Evolutionary conservation across 2,797 vertebrate genomes (phyloP).

Genomic region (Pipistrellus pygmaeus): DNA sequence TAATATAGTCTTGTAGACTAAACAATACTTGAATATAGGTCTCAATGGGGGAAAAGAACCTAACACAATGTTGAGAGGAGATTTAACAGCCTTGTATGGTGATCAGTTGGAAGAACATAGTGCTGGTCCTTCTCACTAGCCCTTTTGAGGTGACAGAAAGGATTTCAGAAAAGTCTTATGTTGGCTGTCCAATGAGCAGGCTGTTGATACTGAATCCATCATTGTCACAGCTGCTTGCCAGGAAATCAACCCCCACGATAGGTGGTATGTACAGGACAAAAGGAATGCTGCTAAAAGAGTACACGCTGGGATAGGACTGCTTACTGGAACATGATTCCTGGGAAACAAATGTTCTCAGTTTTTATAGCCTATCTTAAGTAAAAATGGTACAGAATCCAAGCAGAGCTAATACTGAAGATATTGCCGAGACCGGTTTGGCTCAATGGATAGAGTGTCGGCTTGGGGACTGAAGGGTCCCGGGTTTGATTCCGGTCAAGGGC

Average conservation of each 20-base stretch:
- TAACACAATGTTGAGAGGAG: conserved; percentile 36
- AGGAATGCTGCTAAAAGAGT: conserved; percentile 3
- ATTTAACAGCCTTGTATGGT: conserved; percentile 27
- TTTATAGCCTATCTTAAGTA: conserved; percentile 59
- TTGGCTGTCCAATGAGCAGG: conserved; percentile 37
- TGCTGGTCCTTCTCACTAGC: background rate
- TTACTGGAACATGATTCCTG: conserved; percentile 9
- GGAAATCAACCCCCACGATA: conserved; percentile 39
- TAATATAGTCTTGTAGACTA: conserved; percentile 52
- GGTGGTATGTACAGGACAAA: conserved; percentile 9
- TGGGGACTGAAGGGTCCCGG: no score
- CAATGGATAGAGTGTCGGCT: no score
- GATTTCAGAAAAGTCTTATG: conserved; percentile 61
- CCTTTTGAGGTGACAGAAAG: conserved; percentile 47
- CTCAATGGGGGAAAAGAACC: conserved; percentile 22
- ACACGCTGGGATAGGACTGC: background rate
- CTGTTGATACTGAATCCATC: background rate
- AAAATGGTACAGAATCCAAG: conserved; percentile 55
- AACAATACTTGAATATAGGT: conserved; percentile 31
- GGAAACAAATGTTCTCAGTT: conserved; percentile 54
- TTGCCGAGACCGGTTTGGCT: no score
- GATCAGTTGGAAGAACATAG: conserved; percentile 32
- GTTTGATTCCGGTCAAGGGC: no score
- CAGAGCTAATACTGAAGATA: conserved; percentile 49
- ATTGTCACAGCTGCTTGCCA: background rate